These are phyloP conservation scores for Plebejus anna DNA, from an alignment of 2,888 invertebrate species.

Conservation along the genomic window DNA sequence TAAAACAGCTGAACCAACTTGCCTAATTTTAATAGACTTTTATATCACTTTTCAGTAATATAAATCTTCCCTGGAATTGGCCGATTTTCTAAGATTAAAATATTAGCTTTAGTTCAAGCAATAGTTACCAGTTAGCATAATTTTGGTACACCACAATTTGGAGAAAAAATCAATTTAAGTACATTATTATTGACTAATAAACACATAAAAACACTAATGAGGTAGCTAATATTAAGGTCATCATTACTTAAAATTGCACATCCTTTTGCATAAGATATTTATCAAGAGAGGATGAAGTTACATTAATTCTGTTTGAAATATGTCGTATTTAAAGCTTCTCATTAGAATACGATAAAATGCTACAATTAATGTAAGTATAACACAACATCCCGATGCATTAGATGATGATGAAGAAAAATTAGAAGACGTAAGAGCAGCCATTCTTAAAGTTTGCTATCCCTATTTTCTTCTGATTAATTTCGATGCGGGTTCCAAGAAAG, in stretches of 20 bases:
- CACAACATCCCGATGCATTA: background rate
- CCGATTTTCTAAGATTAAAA: too few species aligned
- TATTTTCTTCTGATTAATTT: too few species aligned
- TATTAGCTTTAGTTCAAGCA: too few species aligned
- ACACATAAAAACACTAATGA: slow-evolving; percentile 10
- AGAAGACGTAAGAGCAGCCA: background rate
- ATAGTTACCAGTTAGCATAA: too few species aligned
- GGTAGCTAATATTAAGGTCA: background rate
- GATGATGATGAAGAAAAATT: background rate
- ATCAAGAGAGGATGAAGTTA: slow-evolving; percentile 10
- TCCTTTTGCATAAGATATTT: slow-evolving; percentile 12
- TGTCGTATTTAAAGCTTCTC: background rate
- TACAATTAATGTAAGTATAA: background rate
- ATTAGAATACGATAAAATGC: slow-evolving; percentile 3
- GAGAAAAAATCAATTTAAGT: background rate
- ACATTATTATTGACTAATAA: slow-evolving; percentile 5
- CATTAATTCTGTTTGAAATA: background rate
- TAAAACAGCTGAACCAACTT: too few species aligned
- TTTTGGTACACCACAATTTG: background rate
- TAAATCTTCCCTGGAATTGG: too few species aligned
- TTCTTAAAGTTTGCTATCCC: background rate
- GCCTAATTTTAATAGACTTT: too few species aligned
- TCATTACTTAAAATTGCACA: slow-evolving; percentile 14
- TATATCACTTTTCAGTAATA: too few species aligned
- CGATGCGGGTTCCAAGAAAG: too few species aligned